Evolutionary conservation across 2,113 vertebrate species (phyloP).

Genomic region (Cyphomyrus discorhynchus): DNA sequence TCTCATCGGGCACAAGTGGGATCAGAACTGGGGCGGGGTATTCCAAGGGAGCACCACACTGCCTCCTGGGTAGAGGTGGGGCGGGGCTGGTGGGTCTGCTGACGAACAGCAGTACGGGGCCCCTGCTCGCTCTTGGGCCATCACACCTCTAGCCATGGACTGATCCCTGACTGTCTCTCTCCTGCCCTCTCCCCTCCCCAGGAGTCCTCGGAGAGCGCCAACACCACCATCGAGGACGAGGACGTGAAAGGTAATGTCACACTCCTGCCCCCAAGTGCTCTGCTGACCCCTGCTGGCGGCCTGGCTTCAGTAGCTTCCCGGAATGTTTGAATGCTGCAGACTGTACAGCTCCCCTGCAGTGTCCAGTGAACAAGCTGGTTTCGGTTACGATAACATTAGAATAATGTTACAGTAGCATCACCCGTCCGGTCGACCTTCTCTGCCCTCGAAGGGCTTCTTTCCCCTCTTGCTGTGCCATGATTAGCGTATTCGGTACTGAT

Average conservation of each 20-base stretch:
- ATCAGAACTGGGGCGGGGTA: background rate
- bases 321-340: constrained; percentile 45
- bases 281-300: background rate
- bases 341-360: background rate
- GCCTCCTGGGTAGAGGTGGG: background rate
- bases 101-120: background rate
- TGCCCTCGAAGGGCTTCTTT: background rate
- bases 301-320: constrained; percentile 27
- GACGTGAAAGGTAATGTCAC: constrained; percentile 85
- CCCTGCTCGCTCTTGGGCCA: background rate
- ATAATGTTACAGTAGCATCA: background rate
- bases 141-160: constrained; percentile 1
- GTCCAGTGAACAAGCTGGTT: background rate
- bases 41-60: background rate
- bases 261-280: background rate
- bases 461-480: background rate
- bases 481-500: background rate
- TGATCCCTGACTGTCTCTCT: constrained; percentile 14
- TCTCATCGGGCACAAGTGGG: background rate
- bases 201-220: constrained; percentile 94
- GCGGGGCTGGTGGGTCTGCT: background rate
- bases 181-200: constrained; percentile 49
- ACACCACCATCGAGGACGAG: constrained; percentile 95
- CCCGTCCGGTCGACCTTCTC: background rate
- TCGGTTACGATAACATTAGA: background rate